A percentile compares a stretch with the other conserved stretches of the same genome.
Evolutionary conservation across 2,113 vertebrate genomes (phyloP).

Genomic region (Clarias magur): DNA sequence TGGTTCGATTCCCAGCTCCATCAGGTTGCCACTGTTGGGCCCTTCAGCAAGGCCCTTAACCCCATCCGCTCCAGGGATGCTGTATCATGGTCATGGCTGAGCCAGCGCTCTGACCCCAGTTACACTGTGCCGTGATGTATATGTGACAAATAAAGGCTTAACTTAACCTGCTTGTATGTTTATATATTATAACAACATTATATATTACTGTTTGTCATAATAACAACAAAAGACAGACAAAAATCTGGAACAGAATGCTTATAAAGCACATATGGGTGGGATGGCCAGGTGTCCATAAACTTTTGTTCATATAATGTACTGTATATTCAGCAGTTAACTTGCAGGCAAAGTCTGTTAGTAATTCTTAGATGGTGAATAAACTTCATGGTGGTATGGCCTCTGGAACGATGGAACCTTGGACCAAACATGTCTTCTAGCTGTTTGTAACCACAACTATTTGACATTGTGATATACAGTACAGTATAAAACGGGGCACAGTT

Average conservation of each 20-base stretch:
- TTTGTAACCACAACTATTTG: background rate
- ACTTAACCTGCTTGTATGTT: too few species aligned
- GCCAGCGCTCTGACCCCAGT: too few species aligned
- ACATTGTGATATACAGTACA: background rate
- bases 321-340: background rate
- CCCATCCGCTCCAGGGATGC: too few species aligned
- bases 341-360: background rate
- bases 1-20: too few species aligned
- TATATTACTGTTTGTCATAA: too few species aligned
- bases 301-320: background rate
- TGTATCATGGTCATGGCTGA: too few species aligned
- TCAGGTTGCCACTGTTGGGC: too few species aligned
- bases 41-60: too few species aligned
- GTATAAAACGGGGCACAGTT: background rate
- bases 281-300: background rate
- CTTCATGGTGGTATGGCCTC: background rate
- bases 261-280: background rate
- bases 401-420: background rate
- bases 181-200: too few species aligned
- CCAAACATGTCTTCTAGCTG: background rate
- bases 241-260: background rate
- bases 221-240: too few species aligned
- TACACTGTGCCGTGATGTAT: too few species aligned
- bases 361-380: background rate
- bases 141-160: too few species aligned